Base-by-base conservation (phyloP, 2,797 vertebrate species). In the Tiaroga cobitis region DNA sequence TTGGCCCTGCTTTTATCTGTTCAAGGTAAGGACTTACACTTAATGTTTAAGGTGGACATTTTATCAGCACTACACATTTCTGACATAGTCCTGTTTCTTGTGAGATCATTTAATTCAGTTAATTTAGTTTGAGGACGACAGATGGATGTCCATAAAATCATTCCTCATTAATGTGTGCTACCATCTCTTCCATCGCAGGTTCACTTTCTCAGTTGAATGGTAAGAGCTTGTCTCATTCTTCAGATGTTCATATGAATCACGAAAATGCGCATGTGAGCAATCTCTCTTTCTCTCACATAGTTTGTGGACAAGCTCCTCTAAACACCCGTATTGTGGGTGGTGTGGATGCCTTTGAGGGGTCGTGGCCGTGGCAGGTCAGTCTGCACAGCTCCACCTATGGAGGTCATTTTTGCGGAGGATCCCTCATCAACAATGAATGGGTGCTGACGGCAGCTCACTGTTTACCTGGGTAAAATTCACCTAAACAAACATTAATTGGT, bases 311-410 rank as follows among this genome's bases (percentile, higher is more conserved):
- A 15, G 43, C 85, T n/a, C 75, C 87, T 49, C 41, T 87, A 43
- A 88, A 89, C 85, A 24, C 0, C 7, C 75, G 67, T 43, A 73
- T 88, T 10, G 85, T 89, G 54, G 89, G 87, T 19, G 89, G 85
- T 41, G 51, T 79, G 46, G 1, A 67, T 63, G 80, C 82, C 3
- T 0, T 9, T n/a, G 29, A 81, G 0, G 87, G 89, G 24, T 72
- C 80, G 0, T 89, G 89, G 89, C 89, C 87, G 1, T 89, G 89
- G 89, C 89, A 89, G 76, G 85, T 85, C 63, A 89, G 89, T 73
- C 65, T 89, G 34, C 74, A 88, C 1, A 80, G 70, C 43, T 1
- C 41, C 1, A 10, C 0, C 2, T 80, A 19, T 6, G 70, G 49
- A 26, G 41, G 68, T 19, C 87, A 88, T 73, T 86, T 89, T 75